Percentiles rank a stretch among this genome's conserved stretches.
Conservation (phyloP, 2,888 invertebrate species). For the Tineola bisselliella region DNA sequence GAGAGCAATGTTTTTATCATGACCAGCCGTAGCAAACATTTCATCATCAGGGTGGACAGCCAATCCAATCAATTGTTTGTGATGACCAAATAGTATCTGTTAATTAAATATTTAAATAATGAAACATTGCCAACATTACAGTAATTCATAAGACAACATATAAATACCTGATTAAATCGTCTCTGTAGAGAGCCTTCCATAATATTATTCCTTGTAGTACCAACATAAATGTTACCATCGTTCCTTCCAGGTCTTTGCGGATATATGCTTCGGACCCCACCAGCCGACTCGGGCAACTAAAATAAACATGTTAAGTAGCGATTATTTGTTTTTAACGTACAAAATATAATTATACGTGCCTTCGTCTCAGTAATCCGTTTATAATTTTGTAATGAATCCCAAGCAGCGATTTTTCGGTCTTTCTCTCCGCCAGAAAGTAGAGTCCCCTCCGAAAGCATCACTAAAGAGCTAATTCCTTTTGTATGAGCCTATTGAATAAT, state of each 20-base stretch:
- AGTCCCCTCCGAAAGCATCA: conserved; percentile 91
- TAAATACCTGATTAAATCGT: conserved; percentile 78
- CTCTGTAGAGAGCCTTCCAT: conserved; percentile 90
- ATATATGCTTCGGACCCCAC: conserved; percentile 89
- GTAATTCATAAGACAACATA: background rate
- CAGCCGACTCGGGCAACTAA: conserved; percentile 85
- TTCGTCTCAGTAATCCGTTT: conserved; percentile 90
- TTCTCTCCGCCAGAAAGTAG: conserved; percentile 90
- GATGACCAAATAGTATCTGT: conserved; percentile 87
- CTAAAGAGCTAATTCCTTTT: conserved; percentile 85
- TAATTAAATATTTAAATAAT: conserved; percentile 15
- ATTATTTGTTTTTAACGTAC: too few relatives aligned
- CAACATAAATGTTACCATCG: conserved; percentile 91
- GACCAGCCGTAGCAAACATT: conserved; percentile 90
- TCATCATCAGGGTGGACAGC: conserved; percentile 92
- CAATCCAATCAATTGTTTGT: conserved; percentile 86
- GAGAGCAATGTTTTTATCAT: conserved; percentile 88
- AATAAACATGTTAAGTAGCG: conserved; percentile 16
- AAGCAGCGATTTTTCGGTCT: conserved; percentile 89
- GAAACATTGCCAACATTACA: background rate
- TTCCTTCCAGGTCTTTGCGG: conserved; percentile 88
- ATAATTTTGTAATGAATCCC: conserved; percentile 91
- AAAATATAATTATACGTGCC: too few relatives aligned
- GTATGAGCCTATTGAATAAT: conserved; percentile 73
- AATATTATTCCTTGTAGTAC: conserved; percentile 89